Evolutionary conservation across 2,888 invertebrate genomes (phyloP).

Genomic region (Ennomos fuscantarius): DNA sequence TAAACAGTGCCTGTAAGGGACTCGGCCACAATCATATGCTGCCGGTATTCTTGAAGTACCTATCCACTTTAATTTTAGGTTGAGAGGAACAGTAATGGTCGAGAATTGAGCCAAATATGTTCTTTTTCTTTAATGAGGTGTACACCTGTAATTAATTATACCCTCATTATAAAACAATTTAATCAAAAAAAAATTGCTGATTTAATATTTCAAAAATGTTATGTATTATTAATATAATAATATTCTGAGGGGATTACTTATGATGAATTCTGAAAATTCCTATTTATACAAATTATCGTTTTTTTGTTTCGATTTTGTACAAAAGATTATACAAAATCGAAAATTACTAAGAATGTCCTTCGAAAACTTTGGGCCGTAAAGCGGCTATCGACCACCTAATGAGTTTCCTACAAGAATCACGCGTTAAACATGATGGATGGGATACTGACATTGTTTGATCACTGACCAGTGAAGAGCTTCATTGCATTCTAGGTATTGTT

Average conservation of each 20-base stretch:
- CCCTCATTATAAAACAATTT: too few species aligned
- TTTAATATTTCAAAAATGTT: too few species aligned
- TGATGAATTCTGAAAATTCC: too few species aligned
- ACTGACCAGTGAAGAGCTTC: slow-evolving; percentile 48
- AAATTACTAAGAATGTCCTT: too few species aligned
- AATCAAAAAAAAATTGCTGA: too few species aligned
- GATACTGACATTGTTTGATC: slow-evolving; percentile 77
- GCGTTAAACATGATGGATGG: slow-evolving; percentile 75
- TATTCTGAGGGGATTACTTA: too few species aligned
- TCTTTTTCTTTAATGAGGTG: not conserved
- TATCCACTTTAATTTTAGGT: slow-evolving; percentile 10
- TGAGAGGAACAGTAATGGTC: not conserved
- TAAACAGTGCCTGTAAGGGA: slow-evolving; percentile 54
- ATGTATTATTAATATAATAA: too few species aligned
- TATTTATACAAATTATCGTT: too few species aligned
- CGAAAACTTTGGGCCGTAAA: slow-evolving; percentile 15
- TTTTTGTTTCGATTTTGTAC: too few species aligned
- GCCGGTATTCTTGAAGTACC: slow-evolving; percentile 19
- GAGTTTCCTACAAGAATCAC: slow-evolving; percentile 67
- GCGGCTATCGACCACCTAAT: slow-evolving; percentile 54
- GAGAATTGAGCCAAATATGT: not conserved
- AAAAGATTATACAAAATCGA: too few species aligned
- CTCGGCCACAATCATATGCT: slow-evolving; percentile 33
- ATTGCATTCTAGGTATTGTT: slow-evolving; percentile 26
- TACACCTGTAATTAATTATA: too few species aligned